Evolutionary conservation across 2,797 vertebrate species (phyloP).

Genomic region (Melanotaenia nigrans): DNA sequence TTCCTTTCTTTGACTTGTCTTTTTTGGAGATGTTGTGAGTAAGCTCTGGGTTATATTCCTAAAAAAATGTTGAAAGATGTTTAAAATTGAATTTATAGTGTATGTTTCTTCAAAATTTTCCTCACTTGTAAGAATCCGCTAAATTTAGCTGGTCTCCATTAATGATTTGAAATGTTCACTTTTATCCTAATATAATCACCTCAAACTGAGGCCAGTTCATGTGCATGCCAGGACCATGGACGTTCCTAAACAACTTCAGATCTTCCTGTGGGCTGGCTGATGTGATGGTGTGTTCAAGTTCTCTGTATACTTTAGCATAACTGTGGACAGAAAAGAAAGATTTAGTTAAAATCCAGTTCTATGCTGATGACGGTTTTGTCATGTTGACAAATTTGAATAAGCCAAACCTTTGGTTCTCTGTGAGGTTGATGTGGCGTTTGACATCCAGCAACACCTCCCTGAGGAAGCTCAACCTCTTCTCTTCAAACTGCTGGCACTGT

Average conservation of each 20-base stretch:
- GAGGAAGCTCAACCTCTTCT: slow-evolving; percentile 93
- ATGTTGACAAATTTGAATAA: not conserved
- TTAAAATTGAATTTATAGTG: not conserved
- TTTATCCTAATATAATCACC: slow-evolving; percentile 73
- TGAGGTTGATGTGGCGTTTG: slow-evolving; percentile 95
- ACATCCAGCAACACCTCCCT: slow-evolving; percentile 93
- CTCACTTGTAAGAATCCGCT: not conserved
- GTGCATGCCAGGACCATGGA: slow-evolving; percentile 91
- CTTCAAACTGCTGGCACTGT: slow-evolving; percentile 96
- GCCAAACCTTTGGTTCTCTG: slow-evolving; percentile 90
- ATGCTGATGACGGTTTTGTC: rapidly evolving
- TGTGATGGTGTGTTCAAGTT: slow-evolving; percentile 90
- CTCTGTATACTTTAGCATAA: slow-evolving; percentile 89
- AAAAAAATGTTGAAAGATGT: not conserved
- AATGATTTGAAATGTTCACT: not conserved
- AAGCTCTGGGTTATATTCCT: slow-evolving; percentile 96
- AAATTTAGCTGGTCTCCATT: not conserved
- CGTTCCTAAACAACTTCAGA: slow-evolving; percentile 92
- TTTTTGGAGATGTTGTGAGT: slow-evolving; percentile 87
- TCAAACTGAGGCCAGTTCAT: slow-evolving; percentile 99
- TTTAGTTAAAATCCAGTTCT: not conserved
- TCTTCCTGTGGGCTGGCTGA: slow-evolving; percentile 91
- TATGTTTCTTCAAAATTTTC: not conserved
- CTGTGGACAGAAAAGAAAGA: slow-evolving; percentile 70
- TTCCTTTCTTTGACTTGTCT: slow-evolving; percentile 89